phyloP scores from a whole-genome alignment of 2,113 vertebrate species.

The Coryphaenoides rupestris region DNA sequence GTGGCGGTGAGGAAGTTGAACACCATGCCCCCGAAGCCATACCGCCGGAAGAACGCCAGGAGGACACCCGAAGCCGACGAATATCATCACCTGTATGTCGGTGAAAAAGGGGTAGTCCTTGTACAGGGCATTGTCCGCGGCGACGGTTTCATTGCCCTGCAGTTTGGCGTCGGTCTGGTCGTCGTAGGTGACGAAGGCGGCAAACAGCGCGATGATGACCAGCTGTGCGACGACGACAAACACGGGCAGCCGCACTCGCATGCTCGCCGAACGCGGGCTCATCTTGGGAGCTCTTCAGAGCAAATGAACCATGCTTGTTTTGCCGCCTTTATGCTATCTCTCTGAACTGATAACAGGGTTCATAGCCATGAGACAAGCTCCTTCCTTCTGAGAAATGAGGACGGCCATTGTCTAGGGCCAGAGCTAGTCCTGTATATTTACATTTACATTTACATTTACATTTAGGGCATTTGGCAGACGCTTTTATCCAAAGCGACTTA shows the following conservation, averaged over 20 bases:
- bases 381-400: conserved; percentile 9
- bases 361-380: conserved; percentile 12
- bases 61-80: conserved; percentile 81
- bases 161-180: conserved; percentile 50
- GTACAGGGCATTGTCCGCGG: conserved; percentile 64
- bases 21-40: conserved; percentile 75
- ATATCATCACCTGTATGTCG: conserved; percentile 83
- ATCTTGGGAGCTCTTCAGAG: conserved; percentile 41
- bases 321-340: conserved; percentile 25
- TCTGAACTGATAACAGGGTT: conserved; percentile 40
- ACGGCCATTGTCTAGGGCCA: background rate
- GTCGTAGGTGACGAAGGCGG: conserved; percentile 74
- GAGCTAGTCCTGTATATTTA: background rate
- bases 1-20: conserved; percentile 81
- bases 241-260: conserved; percentile 63
- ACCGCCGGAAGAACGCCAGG: conserved; percentile 76
- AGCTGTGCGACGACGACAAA: conserved; percentile 72
- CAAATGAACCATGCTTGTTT: conserved; percentile 24
- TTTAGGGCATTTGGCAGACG: too few relatives aligned
- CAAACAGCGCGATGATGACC: conserved; percentile 66
- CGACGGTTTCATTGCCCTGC: conserved; percentile 49
- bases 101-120: conserved; percentile 76
- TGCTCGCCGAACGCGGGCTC: conserved; percentile 37
- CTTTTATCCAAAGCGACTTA: too few relatives aligned
- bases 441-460: too few relatives aligned